Evolutionary conservation across 2,113 vertebrate genomes (phyloP), one percentile per base, ranked within the genome.

Genomic region (Oreocharis arfaki): DNA sequence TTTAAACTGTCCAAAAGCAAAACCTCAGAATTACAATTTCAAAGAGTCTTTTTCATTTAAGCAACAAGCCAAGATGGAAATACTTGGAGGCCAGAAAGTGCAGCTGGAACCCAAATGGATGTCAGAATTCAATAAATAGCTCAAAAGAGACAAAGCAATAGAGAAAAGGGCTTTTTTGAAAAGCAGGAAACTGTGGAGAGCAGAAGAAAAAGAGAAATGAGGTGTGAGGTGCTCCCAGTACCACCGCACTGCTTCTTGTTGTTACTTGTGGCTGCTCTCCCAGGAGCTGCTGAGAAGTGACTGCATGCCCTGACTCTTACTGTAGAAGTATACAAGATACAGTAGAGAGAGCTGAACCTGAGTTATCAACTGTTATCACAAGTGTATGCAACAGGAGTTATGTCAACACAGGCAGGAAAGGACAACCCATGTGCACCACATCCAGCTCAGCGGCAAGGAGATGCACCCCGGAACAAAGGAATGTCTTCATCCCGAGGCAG

Each of bases 11-110:
- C 68, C 47, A 92, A 84, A 92, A 92, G 67, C 33, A 93, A 89
- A 93, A 44, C 39, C 33, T 74, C 68, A 87, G 61, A 90, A 92
- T 68, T 56, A 75, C 13, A 86, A 89, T 87, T 95, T 95, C 94
- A 90, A 83, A 67, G 49, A 47, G 21, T 7, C 55, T 67, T 92
- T 70, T 74, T 77, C 33, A 71, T 82, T 75, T 57, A 65, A 86
- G 49, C 44, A 93, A 64, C 35, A 84, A 92, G 41, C 65, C 46
- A 80, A 80, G 68, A 92, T 42, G 60, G 59, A 84, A 93, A 67
- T 77, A 88, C 39, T 69, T 84, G 55, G 88, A 93, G 76, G 84
- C 39, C 23, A 92, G 80, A 84, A 95, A 94, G 41, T 77, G 79
- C 52, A 84, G 55, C 55, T 59, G 39, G 88, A 92, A 95, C 42